Evolutionary conservation across 2,888 invertebrate species (phyloP).

Genomic region (Rhodophaea formosa): DNA sequence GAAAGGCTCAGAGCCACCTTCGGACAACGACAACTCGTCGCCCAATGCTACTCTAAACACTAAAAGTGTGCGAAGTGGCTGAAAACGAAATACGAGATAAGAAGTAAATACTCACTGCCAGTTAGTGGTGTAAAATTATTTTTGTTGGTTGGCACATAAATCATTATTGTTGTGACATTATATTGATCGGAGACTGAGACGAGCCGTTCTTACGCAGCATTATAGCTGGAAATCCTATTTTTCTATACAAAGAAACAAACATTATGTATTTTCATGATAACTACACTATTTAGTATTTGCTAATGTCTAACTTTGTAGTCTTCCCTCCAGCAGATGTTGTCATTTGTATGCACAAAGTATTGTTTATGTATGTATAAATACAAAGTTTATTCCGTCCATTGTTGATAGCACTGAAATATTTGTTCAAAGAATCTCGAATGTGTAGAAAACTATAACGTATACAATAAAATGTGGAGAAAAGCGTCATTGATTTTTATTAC

Average conservation of each 20-base stretch:
- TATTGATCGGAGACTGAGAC: conserved; percentile 44
- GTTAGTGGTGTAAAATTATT: conserved; percentile 20
- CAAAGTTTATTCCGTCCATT: conserved; percentile 34
- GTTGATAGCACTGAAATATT: conserved; percentile 44
- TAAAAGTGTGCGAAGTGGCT: conserved; percentile 63
- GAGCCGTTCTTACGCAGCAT: conserved; percentile 39
- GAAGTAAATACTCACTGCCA: conserved; percentile 41
- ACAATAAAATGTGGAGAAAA: conserved; percentile 18
- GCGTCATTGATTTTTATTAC: background rate
- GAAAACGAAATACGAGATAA: conserved; percentile 24
- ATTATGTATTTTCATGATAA: conserved; percentile 22
- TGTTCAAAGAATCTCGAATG: conserved; percentile 33
- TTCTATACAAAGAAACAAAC: conserved; percentile 39
- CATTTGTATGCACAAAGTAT: conserved; percentile 37
- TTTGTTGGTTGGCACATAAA: conserved; percentile 18
- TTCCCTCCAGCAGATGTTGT: conserved; percentile 48
- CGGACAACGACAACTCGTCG: conserved; percentile 74
- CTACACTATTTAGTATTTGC: conserved; percentile 23
- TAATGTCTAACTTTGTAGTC: conserved; percentile 43
- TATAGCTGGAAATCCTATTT: conserved; percentile 34
- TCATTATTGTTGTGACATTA: conserved; percentile 21
- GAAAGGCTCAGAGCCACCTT: conserved; percentile 84
- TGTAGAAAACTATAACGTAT: conserved; percentile 27
- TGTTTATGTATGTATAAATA: background rate
- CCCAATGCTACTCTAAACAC: conserved; percentile 68